These are phyloP conservation scores for Pyrgus malvae DNA, from an alignment of 2,888 invertebrate species.

Conservation along the genomic window DNA sequence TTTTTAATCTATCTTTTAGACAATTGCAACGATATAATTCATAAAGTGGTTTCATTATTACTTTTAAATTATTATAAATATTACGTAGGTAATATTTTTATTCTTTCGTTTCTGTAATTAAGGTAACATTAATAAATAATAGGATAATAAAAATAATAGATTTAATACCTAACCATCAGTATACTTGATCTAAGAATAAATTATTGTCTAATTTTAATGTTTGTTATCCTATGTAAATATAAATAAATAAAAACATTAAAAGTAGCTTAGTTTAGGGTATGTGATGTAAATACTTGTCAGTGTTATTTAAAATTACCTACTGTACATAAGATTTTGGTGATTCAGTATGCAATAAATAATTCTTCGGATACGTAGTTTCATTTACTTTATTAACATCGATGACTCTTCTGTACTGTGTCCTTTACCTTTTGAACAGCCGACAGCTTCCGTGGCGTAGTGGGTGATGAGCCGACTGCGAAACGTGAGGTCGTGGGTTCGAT, in stretches of 20 bases:
- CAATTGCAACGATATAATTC: no score
- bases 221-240: conserved; percentile 70
- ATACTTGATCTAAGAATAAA: conserved; percentile 41
- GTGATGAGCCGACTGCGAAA: no score
- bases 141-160: conserved; percentile 14
- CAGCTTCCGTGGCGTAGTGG: no score
- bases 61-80: no score
- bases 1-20: no score
- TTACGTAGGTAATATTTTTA: no score
- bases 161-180: conserved; percentile 34
- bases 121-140: neutral
- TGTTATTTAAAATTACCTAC: conserved; percentile 67
- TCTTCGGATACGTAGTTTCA: conserved; percentile 56
- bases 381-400: neutral
- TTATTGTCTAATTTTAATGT: conserved; percentile 45
- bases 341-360: conserved; percentile 78
- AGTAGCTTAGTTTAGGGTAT: conserved; percentile 48
- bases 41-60: no score
- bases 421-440: no score
- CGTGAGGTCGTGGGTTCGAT: no score
- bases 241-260: conserved; percentile 36
- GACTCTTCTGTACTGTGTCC: no score
- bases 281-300: conserved; percentile 72
- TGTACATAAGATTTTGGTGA: conserved; percentile 77
- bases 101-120: neutral